A percentile compares a stretch with the other conserved stretches of the same genome.
Conservation (phyloP, 37 sponge, comb jelly and placozoan species). For the Hormiphora californensis region DNA sequence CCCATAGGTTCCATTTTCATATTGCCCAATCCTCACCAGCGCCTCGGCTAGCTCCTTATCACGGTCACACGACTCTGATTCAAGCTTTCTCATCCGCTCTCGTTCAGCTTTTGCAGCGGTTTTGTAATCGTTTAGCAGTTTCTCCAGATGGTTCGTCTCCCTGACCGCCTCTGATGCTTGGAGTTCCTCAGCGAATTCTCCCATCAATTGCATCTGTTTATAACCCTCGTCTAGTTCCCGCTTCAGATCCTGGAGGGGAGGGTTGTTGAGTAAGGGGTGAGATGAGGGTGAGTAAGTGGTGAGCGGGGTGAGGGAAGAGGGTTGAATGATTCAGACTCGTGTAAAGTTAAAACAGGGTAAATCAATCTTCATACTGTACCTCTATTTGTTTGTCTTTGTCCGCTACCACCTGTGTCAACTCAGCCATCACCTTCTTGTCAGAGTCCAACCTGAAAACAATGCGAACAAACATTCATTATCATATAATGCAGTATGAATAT, state of each 20-base stretch:
- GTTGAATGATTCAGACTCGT: too few relatives aligned
- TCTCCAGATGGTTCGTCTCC: conserved; percentile 45
- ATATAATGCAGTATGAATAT: not conserved
- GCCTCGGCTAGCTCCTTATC: conserved; percentile 51
- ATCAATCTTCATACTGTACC: not conserved
- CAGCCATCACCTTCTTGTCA: conserved; percentile 54
- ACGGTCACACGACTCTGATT: conserved; percentile 31
- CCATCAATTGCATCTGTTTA: conserved; percentile 46
- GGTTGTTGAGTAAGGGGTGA: not conserved
- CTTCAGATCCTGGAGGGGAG: not conserved
- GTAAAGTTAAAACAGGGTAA: too few relatives aligned
- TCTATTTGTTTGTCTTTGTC: conserved; percentile 50
- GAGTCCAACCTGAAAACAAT: not conserved
- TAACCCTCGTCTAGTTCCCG: conserved; percentile 31
- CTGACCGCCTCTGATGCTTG: conserved; percentile 39
- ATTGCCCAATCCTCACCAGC: conserved; percentile 32
- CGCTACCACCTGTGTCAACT: conserved; percentile 14
- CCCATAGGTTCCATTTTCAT: conserved; percentile 48
- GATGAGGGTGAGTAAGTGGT: too few relatives aligned
- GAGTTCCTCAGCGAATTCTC: conserved; percentile 47
- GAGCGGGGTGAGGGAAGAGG: too few relatives aligned
- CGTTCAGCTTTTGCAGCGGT: conserved; percentile 21
- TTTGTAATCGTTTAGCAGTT: conserved; percentile 23
- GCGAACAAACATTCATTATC: not conserved
- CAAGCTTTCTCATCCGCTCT: conserved; percentile 40